Percentiles rank a stretch among this genome's conserved stretches.
Evolutionary conservation across 2,797 vertebrate genomes (phyloP).

Genomic region (Serranus cabrilla): DNA sequence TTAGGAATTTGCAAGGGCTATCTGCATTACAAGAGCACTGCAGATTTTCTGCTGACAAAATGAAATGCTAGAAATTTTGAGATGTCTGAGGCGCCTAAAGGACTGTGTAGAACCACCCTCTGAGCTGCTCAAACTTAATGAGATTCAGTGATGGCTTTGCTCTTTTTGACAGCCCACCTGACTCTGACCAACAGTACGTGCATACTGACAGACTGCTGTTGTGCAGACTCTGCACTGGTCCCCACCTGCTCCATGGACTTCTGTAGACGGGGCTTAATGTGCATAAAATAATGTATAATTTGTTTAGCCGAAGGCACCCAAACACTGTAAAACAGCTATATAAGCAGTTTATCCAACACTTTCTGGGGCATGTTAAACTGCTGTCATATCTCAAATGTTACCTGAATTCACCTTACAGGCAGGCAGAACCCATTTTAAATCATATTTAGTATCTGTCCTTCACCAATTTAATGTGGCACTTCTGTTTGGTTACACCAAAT

Average conservation of each 20-base stretch:
- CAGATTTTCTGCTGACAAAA: slow-evolving; percentile 63
- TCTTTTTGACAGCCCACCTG: slow-evolving; percentile 27
- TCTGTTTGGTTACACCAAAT: neutral
- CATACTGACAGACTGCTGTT: slow-evolving; percentile 33
- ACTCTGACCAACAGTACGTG: slow-evolving; percentile 10
- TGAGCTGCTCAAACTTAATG: slow-evolving; percentile 35
- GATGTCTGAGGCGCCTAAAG: slow-evolving; percentile 27
- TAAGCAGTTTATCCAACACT: neutral
- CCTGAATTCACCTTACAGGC: neutral
- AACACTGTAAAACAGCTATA: neutral
- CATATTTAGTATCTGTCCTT: neutral
- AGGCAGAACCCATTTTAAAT: neutral
- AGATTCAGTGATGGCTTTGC: slow-evolving; percentile 48
- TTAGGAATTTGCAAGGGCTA: slow-evolving; percentile 31
- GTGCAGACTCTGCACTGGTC: slow-evolving; percentile 21
- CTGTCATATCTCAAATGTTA: neutral
- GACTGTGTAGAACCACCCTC: slow-evolving; percentile 24
- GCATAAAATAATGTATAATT: neutral
- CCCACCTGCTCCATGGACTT: neutral
- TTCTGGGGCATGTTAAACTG: neutral
- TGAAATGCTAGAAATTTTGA: slow-evolving; percentile 58
- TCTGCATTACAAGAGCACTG: slow-evolving; percentile 54
- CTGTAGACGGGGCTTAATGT: neutral
- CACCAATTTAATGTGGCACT: neutral
- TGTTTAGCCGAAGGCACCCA: neutral